Percentiles rank a stretch among this genome's conserved stretches.
Conservation (phyloP, 2,113 vertebrate species). For the Stegastes partitus region DNA sequence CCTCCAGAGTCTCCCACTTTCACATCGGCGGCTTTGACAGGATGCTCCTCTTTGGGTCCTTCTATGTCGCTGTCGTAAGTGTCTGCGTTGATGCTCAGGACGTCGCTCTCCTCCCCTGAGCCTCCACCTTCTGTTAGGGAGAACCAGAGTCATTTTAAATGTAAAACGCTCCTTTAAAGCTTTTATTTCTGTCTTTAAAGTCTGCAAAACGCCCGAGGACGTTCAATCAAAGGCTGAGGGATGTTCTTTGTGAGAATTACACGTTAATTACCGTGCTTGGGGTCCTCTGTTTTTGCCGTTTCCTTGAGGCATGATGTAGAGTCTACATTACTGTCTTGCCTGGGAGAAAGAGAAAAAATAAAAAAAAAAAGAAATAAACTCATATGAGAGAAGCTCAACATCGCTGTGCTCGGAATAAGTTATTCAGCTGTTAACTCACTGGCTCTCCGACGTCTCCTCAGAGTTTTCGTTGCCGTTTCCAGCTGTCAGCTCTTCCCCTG, state of each 20-base stretch:
- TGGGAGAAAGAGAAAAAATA: slow-evolving; percentile 60
- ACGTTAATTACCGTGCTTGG: slow-evolving; percentile 88
- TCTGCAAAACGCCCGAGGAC: background rate
- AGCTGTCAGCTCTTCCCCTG: slow-evolving; percentile 71
- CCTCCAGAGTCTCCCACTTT: slow-evolving; percentile 35
- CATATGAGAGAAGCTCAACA: background rate
- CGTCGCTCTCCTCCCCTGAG: slow-evolving; percentile 94
- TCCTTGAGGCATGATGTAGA: slow-evolving; percentile 90
- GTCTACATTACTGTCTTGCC: slow-evolving; percentile 91
- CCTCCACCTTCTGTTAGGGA: slow-evolving; percentile 82
- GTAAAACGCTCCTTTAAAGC: background rate
- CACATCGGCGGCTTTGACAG: slow-evolving; percentile 54
- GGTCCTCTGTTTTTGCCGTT: slow-evolving; percentile 84
- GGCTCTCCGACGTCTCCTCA: slow-evolving; percentile 50
- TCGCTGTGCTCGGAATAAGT: background rate
- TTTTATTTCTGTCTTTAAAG: slow-evolving; percentile 12
- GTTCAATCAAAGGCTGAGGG: background rate
- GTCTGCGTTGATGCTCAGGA: slow-evolving; percentile 97
- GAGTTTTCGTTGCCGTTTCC: slow-evolving; percentile 18
- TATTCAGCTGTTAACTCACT: slow-evolving; percentile 63
- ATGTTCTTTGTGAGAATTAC: background rate
- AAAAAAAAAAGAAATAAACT: background rate
- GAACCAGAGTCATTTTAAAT: slow-evolving; percentile 40
- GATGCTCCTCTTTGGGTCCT: slow-evolving; percentile 89
- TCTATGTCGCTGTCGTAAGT: slow-evolving; percentile 97